A percentile compares a stretch with the other conserved stretches of the same genome.
Evolutionary conservation across 2,888 invertebrate species (phyloP).

Genomic region (Acronicta leporina): DNA sequence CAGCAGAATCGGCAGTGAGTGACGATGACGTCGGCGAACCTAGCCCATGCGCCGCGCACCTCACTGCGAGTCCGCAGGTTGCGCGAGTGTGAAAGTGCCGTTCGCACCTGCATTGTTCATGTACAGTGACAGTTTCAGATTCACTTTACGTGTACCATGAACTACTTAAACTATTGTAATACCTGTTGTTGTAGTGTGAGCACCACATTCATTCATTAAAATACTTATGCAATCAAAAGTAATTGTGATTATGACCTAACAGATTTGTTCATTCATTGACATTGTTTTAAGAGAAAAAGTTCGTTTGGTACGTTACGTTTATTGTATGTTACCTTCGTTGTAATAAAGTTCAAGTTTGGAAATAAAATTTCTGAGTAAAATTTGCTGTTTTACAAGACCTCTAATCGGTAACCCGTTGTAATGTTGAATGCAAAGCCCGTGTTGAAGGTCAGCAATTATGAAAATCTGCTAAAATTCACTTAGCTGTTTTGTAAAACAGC

Average conservation of each 20-base stretch:
- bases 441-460: too few species aligned
- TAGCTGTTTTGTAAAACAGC: too few species aligned
- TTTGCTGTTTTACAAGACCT: too few species aligned
- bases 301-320: slow-evolving; percentile 2
- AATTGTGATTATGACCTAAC: not conserved
- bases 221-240: slow-evolving; percentile 14
- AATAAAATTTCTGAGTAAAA: too few species aligned
- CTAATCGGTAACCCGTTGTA: too few species aligned
- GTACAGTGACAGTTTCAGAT: slow-evolving; percentile 73
- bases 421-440: too few species aligned
- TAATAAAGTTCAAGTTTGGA: slow-evolving; percentile 22
- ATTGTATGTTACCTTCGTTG: slow-evolving; percentile 4
- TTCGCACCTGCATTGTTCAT: slow-evolving; percentile 72
- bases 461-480: too few species aligned
- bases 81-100: slow-evolving; percentile 82
- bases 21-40: slow-evolving; percentile 16
- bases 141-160: slow-evolving; percentile 72
- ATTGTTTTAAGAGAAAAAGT: slow-evolving; percentile 2
- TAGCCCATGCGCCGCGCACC: slow-evolving; percentile 25
- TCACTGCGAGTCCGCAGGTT: slow-evolving; percentile 44
- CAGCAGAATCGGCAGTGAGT: slow-evolving; percentile 23
- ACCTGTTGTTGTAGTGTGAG: slow-evolving; percentile 26
- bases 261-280: not conserved
- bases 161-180: slow-evolving; percentile 66
- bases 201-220: slow-evolving; percentile 25